Evolutionary conservation across 2,113 vertebrate species (phyloP), one percentile per base, ranked within the genome.

Genomic region (Mesembrinibis cayennensis): DNA sequence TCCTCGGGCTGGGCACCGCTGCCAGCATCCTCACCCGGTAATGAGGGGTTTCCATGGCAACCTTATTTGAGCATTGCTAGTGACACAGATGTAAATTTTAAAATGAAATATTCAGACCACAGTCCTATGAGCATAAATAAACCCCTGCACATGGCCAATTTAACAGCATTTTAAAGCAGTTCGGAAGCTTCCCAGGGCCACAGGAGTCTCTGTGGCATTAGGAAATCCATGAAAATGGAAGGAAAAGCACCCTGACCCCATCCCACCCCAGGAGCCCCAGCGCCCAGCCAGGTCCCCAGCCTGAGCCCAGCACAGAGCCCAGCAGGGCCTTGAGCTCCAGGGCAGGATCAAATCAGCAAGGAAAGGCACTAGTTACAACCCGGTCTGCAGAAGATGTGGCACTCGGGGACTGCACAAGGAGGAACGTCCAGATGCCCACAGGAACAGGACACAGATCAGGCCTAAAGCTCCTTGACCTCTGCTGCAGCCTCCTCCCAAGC

Each of bases 1-100:
- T 93, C 49, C 62, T 74, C 0, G 2, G 86, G 66, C 95, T 76
- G 53, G 91, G 93, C 87, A 94, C 87, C 9, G 5, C 73, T 65
- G 85, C 82, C 93, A 95, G 93, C 89, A 94, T 95, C 97, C 81
- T 95, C 74, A 21, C 70, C 70, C 73, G 38, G 89, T 89, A 97
- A 97, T 94, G 94, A 97, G 86, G 40, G 80, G 98, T 98, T 98
- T 97, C 98, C 97, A 98, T 98, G 95, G 97, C 95, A 98, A 98
- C 98, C 66, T 96, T 90, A 72, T 81, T 84, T 97, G 95, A 95
- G 94, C 69, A 26, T 83, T 71, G 76, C 91, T 77, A 62, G 87
- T 90, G 95, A 97, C 94, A 97, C 84, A 90, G 94, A 97, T 97
- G 96, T 96, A 95, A 85, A 96, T 97, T 94, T 88, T 70, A 62